Base-by-base conservation (phyloP, 2,113 vertebrate genomes). In the Synchiropus splendidus region DNA sequence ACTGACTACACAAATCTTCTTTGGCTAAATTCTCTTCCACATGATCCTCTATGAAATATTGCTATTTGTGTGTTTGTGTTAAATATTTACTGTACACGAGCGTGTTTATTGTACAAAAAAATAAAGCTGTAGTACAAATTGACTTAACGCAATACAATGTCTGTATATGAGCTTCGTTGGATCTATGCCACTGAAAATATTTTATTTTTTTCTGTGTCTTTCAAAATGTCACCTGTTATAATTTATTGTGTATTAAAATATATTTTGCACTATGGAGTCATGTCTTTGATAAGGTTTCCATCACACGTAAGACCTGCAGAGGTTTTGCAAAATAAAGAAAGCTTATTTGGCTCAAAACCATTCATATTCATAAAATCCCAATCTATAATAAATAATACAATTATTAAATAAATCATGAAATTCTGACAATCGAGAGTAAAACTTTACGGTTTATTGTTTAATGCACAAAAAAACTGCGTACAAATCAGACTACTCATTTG, bases 161-260 rank as follows among this genome's bases (percentile, higher is more conserved):
- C 58, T 62, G 58, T 70, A 68, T 48, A 66, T 62, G 61, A 54
- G 49, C 51, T 58, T 67, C 37, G 59, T 51, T 45, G 18, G 63
- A 67, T 46, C 62, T 51, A 61, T 56, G 53, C 39, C 57, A 70
- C 32, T 73, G 56, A 54, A 70, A 73, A 72, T 58, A 67, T 61
- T 70, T 69, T 61, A 53, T 67, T 77, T 80, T 81, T 72, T 69
- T 54, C 49, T 60, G 40, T 80, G 63, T 66, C 65, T 65, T 76
- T 41, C 67, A 76, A 74, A 74, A 64, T 51, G 74, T 79, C 54
- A 50, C 39, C 48, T 45, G 45, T 61, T 79, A 56, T 79, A 13
- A 78, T 74, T 78, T 78, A 74, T 65, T 75, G 80, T 63, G 57
- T 56, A 82, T 77, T 82, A 82, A 82, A 77, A 74, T 74, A 69